Evolutionary conservation across 2,113 vertebrate species (phyloP).

Genomic region (Perca schrenkii): DNA sequence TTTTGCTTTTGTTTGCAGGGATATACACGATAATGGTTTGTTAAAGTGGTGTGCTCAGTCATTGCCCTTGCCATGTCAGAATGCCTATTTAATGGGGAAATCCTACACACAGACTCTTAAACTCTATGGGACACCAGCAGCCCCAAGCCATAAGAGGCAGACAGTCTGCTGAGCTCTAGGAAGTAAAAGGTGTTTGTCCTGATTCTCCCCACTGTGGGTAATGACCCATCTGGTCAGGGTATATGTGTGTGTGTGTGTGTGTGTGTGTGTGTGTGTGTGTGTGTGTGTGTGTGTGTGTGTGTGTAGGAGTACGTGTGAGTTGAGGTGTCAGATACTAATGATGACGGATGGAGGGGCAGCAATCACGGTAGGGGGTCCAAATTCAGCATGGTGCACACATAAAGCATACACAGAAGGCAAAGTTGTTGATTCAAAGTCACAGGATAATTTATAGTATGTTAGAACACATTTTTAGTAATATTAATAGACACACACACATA

Average conservation of each 20-base stretch:
- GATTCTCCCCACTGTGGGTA: conserved; percentile 64
- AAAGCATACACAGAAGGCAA: conserved; percentile 16
- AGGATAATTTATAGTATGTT: conserved; percentile 2
- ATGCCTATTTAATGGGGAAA: conserved; percentile 45
- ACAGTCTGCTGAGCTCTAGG: conserved; percentile 58
- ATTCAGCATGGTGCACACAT: conserved; percentile 29
- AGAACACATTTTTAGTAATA: not conserved
- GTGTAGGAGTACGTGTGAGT: conserved; percentile 36
- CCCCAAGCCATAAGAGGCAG: conserved; percentile 49
- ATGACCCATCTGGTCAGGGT: conserved; percentile 73
- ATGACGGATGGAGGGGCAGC: conserved; percentile 64
- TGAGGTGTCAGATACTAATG: conserved; percentile 70
- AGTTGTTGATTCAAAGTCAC: conserved; percentile 43
- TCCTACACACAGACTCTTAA: conserved; percentile 18
- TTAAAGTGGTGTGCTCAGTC: conserved; percentile 31
- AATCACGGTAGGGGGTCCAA: conserved; percentile 42
- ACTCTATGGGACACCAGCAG: conserved; percentile 47
- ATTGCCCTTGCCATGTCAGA: conserved; percentile 20
- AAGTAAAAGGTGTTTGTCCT: conserved; percentile 74
- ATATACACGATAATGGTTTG: conserved; percentile 27
- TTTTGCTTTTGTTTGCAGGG: conserved; percentile 36
- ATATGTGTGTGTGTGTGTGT: conserved; percentile 53
- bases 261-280: conserved; percentile 35
- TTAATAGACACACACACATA: not conserved
- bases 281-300: conserved; percentile 43